Evolutionary conservation across 2,113 vertebrate species (phyloP), one percentile per base, ranked within the genome.

Genomic region (Megalops atlanticus): DNA sequence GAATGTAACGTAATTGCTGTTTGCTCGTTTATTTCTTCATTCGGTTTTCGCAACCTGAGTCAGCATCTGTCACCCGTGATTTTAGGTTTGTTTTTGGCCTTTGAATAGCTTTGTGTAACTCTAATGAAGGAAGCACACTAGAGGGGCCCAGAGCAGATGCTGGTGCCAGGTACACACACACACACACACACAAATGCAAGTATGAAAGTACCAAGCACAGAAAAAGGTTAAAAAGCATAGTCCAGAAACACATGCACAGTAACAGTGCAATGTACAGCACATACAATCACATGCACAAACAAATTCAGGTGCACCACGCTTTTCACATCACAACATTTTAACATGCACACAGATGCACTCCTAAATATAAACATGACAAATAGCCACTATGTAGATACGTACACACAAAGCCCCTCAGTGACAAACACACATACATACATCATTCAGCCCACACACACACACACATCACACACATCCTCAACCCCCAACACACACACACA

Each of bases 61-160:
- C 81, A 85, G 83, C 85, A 84, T 76, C 81, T 88, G 85, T 86
- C 81, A 81, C 47, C 16, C 35, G 58, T 84, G 76, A 83, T 84
- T 85, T 33, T 41, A 76, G 52, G 78, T 82, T 73, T 79, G 70
- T 41, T 81, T 74, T 82, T 47, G 21, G 41, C 31, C 54, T 40
- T 41, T 80, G 80, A 80, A 79, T 85, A 68, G 36, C 76, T 45
- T 76, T 41, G n/a, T 45, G 36, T 39, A 76, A 79, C 54, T n/a
- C 38, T 39, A 80, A 78, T 81, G 73, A 47, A 74, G 38, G 36
- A 52, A 43, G 35, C 68, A 16, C 40, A 3, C 75, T 52, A 27
- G 31, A 68, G 49, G 43, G n/a, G n/a, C n/a, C n/a, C n/a, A n/a
- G n/a, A n/a, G n/a, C n/a, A n/a, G n/a, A n/a, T n/a, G n/a, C n/a